Base-by-base conservation (phyloP, 2,113 vertebrate genomes). In the Aegotheles bennettii region DNA sequence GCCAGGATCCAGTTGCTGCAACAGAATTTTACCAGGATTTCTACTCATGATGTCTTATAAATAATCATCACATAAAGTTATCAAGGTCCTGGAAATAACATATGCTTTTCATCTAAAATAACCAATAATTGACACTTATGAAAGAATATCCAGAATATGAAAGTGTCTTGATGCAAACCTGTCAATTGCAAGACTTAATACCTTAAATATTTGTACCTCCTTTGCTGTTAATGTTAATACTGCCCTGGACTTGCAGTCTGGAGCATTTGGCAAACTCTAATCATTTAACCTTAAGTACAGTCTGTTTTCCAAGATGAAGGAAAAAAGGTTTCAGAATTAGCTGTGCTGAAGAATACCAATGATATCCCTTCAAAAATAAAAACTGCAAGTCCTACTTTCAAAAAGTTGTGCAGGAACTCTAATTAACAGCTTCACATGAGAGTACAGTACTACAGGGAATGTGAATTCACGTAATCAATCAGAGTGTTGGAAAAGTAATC, bases 81-180 rank as follows among this genome's bases (percentile, higher is more conserved):
- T 88, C 83, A n/a, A 88, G 93, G 95, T 96, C 85, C 29, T 78
- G 16, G 64, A 86, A 96, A 93, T 87, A 95, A 60, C 93, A 94
- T 95, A 95, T 68, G 79, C 78, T 95, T 90, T 82, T 93, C 3
- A 53, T 86, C 64, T 93, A 90, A 96, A 96, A 81, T 78, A 94
- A 78, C 47, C 45, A 92, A 87, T 93, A 94, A 96, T 56, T 95
- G 76, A 71, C 79, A 89, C 33, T 74, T 80, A 77, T 2, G 26
- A 88, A 94, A 86, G 95, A 87, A 64, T 84, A 84, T 42, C n/a
- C 25, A 81, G 83, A 90, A 89, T 84, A 68, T 35, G 10, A 80
- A 88, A 94, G 21, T n/a, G 21, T 93, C 68, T 78, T 86, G 60
- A 89, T 64, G 48, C n/a, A 93, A 92, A 84, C 42, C n/a, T 95